Base-by-base conservation (phyloP, 2,888 invertebrate species). In the Hirtodrosophila cameraria region DNA sequence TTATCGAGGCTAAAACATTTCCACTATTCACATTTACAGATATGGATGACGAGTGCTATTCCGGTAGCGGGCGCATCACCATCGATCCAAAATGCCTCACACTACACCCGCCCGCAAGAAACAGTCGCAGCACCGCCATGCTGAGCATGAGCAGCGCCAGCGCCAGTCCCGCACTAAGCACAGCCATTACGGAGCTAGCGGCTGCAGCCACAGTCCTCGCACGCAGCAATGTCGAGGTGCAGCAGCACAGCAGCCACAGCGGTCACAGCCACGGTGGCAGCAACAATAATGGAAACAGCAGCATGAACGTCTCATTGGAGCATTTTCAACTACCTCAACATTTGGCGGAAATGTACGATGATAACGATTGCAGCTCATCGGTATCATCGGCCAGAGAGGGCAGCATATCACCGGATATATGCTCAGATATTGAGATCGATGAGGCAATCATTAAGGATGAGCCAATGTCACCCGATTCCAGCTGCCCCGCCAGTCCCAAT, bases 41-140 rank as follows among this genome's bases (percentile, higher is more conserved):
- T 87, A 96, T 97, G 94, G 97, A 97, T 90, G 96, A 97, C 86
- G 97, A 97, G 89, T 96, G 96, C 90, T 96, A 96, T 91, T 95
- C 96, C 58, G 94, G 94, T 55, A 92, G 91, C 67, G 90, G 75
- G 41, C 82, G 82, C 50, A 75, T 82, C 66, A 79, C 86, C 55
- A 87, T 88, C 48, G 88, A 88, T 75, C 86, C 88, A 25, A 88
- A 88, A 71, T 87, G 86, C 68, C 72, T 88, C 27, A 82, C 77
- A 55, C 75, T 88, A 54, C 78, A 87, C 70, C 69, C 63, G 48
- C 66, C 78, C 50, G 69, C 66, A 50, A 75, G 63, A 68, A 66
- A 63, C 41, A 75, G 48, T 53, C 58, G 78, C 71, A 46, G 67
- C 64, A 63, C 55, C 55, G 57, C 67, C 49, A 75, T 75, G 73